Evolutionary conservation across 1,140 invertebrate species (phyloP).

Genomic region (Monochamus saltuarius): DNA sequence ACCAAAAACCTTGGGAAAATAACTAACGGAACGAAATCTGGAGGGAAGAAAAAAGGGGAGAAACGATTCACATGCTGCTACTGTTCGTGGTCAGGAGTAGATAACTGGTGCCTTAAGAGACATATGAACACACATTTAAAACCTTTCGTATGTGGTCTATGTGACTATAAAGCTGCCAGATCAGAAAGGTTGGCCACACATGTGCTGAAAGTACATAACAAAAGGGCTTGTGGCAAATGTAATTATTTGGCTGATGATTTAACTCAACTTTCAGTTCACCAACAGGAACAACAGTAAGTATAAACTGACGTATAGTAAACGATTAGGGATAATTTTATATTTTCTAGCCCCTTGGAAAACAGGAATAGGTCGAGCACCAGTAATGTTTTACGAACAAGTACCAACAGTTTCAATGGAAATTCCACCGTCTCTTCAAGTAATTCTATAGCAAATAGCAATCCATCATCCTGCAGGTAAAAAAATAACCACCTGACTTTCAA

Average conservation of each 20-base stretch:
- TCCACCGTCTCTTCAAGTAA: conserved; percentile 25
- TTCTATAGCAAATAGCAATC: conserved; percentile 17
- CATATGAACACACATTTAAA: conserved; percentile 91
- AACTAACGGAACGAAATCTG: conserved; percentile 32
- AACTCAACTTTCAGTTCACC: conserved; percentile 73
- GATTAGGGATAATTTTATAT: conserved; percentile 1
- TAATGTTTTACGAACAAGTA: conserved; percentile 40
- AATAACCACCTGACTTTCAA: background rate
- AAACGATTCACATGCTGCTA: conserved; percentile 76
- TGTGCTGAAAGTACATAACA: conserved; percentile 88
- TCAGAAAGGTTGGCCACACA: conserved; percentile 84
- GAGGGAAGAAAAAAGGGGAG: conserved; percentile 50
- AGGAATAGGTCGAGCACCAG: conserved; percentile 39
- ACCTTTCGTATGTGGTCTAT: conserved; percentile 83
- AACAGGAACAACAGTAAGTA: conserved; percentile 67
- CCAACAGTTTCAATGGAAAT: conserved; percentile 28
- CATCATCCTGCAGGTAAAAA: conserved; percentile 28
- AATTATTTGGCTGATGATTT: conserved; percentile 80
- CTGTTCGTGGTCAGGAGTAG: conserved; percentile 88
- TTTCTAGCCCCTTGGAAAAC: conserved; percentile 49
- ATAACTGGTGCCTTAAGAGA: conserved; percentile 89
- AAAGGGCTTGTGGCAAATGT: conserved; percentile 84
- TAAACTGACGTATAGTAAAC: conserved; percentile 8
- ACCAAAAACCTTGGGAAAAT: conserved; percentile 39
- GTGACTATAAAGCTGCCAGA: conserved; percentile 88